Conservation (phyloP, 2,797 vertebrate genomes). For the Spea hammondii region DNA sequence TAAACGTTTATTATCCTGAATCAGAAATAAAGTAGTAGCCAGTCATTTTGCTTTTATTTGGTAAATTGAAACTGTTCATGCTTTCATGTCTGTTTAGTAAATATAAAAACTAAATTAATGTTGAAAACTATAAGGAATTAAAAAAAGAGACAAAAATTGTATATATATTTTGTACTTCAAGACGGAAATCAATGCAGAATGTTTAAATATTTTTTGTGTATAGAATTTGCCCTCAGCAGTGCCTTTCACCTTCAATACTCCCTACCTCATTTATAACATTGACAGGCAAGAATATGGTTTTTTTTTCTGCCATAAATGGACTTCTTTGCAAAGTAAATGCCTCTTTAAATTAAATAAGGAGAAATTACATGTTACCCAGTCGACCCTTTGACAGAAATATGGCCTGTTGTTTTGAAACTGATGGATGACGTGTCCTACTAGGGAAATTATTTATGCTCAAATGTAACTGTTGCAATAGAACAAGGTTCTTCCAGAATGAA, state of each 20-base stretch:
- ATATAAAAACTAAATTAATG: too few species aligned
- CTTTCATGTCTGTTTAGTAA: too few species aligned
- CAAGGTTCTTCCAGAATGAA: too few species aligned
- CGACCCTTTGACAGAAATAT: not conserved
- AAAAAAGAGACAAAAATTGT: too few species aligned
- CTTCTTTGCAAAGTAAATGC: too few species aligned
- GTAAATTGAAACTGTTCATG: not conserved
- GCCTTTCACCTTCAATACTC: not conserved
- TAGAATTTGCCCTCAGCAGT: not conserved
- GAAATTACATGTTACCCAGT: not conserved
- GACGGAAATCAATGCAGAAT: not conserved
- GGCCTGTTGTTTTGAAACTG: not conserved
- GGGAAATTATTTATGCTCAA: too few species aligned
- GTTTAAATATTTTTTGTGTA: not conserved
- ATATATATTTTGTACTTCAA: not conserved
- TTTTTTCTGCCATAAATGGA: too few species aligned
- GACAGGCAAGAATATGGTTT: not conserved
- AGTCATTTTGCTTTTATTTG: constrained; percentile 1
- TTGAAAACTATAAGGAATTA: too few species aligned
- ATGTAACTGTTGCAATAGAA: too few species aligned
- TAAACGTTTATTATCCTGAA: constrained; percentile 14
- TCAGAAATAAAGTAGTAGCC: constrained; percentile 7
- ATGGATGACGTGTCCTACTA: not conserved
- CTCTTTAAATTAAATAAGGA: not conserved
- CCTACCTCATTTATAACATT: not conserved